Evolutionary conservation across 1,140 invertebrate genomes (phyloP), one percentile per base, ranked within the genome.

Genomic region (Drosophila nasuta): DNA sequence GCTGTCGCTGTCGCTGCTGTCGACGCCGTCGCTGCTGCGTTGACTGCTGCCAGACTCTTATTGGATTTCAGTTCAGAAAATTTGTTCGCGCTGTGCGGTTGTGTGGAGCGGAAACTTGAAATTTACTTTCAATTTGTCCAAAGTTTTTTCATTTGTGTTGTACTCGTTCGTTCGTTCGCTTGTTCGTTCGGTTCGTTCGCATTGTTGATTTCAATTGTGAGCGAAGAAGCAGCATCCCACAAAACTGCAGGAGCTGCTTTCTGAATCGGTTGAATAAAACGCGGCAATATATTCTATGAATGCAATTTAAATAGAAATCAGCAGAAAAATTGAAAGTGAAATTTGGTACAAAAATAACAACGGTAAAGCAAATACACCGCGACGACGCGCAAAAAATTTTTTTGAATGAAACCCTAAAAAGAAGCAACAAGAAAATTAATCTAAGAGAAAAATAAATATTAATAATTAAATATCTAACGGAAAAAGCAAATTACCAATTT

Each of bases 241-340:
- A 58, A 69, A 74, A 65, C 67, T 75, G 68, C 73, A 75, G 54
- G 17, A 52, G 60, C 59, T 51, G 58, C 15, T 60, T 48, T 71
- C 38, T 64, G 43, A 65, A 56, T 58, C 60, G 59, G 60, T 58
- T 59, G 30, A 58, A 75, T 38, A 63, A 68, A 71, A 30, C 67
- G 59, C 73, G 66, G 52, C 57, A 68, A 76, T 70, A 60, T 56
- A 56, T 20, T 65, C 35, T 56, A 45, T 35, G 63, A 54, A 66
- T 58, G 58, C 71, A 78, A 66, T 78, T 69, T 59, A 63, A 60
- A 46, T 68, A 54, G 48, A 67, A 51, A 63, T 63, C 45, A 54
- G 72, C 59, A 20, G 52, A 71, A 59, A 76, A 80, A 74, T 88
- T 79, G 81, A 88, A 89, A 89, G 83, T 88, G 80, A 89, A 89